Conservation (phyloP, 2,113 vertebrate species). For the Neoarius graeffei region DNA sequence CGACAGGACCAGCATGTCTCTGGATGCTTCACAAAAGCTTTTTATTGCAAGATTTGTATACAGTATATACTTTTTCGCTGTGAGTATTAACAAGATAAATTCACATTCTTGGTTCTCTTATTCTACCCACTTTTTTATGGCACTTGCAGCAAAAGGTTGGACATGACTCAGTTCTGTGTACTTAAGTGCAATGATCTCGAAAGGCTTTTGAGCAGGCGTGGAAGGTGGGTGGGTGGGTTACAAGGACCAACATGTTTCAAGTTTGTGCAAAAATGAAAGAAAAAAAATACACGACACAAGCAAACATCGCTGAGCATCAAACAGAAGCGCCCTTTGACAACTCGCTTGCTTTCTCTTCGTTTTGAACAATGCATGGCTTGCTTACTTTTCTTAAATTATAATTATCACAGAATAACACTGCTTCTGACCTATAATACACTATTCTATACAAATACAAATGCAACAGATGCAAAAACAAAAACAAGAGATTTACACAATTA, state of each 20-base stretch:
- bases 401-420: constrained; percentile 84
- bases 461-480: constrained; percentile 63
- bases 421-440: constrained; percentile 83
- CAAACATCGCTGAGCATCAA: constrained; percentile 61
- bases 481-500: constrained; percentile 80
- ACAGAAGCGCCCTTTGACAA: constrained; percentile 64
- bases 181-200: constrained; percentile 63
- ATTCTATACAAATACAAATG: constrained; percentile 76
- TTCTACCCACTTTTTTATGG: constrained; percentile 58
- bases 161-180: constrained; percentile 32
- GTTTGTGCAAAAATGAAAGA: constrained; percentile 67
- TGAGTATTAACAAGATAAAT: constrained; percentile 67
- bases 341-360: constrained; percentile 50
- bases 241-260: constrained; percentile 66
- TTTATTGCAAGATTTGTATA: constrained; percentile 75
- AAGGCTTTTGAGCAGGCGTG: constrained; percentile 63
- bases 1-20: not conserved
- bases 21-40: constrained; percentile 70
- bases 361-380: constrained; percentile 76
- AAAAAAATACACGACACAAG: constrained; percentile 49
- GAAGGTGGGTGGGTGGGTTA: constrained; percentile 52
- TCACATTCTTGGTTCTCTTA: constrained; percentile 63
- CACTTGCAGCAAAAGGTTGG: constrained; percentile 57
- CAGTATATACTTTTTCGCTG: constrained; percentile 74
- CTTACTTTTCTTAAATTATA: constrained; percentile 81